Evolutionary conservation across 1,140 invertebrate genomes (phyloP).

Genomic region (Melipona quadrifasciata): DNA sequence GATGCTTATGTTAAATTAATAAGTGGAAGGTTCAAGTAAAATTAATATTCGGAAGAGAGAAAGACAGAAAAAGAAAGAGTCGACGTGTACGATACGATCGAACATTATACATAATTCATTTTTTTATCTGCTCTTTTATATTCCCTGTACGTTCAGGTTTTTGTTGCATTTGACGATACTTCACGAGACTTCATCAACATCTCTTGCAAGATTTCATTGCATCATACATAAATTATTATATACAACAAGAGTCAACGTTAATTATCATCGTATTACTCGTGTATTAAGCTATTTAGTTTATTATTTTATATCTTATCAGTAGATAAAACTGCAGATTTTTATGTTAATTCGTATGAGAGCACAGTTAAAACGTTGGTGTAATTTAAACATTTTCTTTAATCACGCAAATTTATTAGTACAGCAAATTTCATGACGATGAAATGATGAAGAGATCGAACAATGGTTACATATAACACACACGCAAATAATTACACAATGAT

Average conservation of each 20-base stretch:
- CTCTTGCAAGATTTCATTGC: not conserved
- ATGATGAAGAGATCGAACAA: not conserved
- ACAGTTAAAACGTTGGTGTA: no score
- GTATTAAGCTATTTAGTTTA: not conserved
- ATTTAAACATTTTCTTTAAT: no score
- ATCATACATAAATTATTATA: not conserved
- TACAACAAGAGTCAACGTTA: not conserved
- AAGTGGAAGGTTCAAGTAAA: not conserved
- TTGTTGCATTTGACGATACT: not conserved
- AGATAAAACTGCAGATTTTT: no score
- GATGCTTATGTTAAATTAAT: not conserved
- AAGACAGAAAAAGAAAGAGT: not conserved
- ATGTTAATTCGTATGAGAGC: no score
- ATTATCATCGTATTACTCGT: no score
- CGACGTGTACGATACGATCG: no score
- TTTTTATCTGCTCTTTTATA: not conserved
- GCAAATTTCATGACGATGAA: not conserved
- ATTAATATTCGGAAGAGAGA: not conserved
- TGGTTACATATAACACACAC: not conserved
- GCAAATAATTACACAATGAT: not conserved
- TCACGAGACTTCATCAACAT: no score
- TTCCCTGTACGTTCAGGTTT: not conserved
- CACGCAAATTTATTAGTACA: not conserved
- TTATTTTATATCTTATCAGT: not conserved
- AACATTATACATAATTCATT: not conserved